Evolutionary conservation across 2,797 vertebrate species (phyloP).

Genomic region (Propithecus deckenii): DNA sequence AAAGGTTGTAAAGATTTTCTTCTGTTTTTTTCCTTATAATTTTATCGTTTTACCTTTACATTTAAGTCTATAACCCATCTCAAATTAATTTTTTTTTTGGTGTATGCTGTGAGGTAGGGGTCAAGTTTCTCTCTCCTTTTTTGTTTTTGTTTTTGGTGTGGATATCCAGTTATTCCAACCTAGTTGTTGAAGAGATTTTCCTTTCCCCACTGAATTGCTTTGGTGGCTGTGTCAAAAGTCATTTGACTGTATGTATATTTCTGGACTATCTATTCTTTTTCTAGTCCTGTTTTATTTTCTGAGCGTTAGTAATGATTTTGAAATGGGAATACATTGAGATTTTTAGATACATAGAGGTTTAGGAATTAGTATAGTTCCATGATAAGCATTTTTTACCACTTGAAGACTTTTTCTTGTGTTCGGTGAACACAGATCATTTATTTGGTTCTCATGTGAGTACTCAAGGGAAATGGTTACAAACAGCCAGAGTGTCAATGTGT

Average conservation of each 20-base stretch:
- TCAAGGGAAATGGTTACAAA: not conserved
- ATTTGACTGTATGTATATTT: not conserved
- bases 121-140: not conserved
- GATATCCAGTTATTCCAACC: slow-evolving; percentile 11
- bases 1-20: not conserved
- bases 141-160: not conserved
- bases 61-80: not conserved
- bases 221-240: not conserved
- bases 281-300: not conserved
- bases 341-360: not conserved
- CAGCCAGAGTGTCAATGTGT: not conserved
- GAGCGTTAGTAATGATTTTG: slow-evolving; percentile 29
- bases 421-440: not conserved
- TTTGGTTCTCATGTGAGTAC: not conserved
- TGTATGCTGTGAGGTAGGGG: not conserved
- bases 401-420: slow-evolving; percentile 19
- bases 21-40: not conserved
- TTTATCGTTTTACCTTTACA: slow-evolving; percentile 26
- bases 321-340: slow-evolving; percentile 17
- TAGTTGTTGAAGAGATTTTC: not conserved
- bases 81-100: not conserved
- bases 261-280: not conserved
- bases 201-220: not conserved
- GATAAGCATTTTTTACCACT: not conserved
- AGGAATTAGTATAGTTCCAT: not conserved